Conservation (phyloP, 2,797 vertebrate genomes). For the Tapera naevia region DNA sequence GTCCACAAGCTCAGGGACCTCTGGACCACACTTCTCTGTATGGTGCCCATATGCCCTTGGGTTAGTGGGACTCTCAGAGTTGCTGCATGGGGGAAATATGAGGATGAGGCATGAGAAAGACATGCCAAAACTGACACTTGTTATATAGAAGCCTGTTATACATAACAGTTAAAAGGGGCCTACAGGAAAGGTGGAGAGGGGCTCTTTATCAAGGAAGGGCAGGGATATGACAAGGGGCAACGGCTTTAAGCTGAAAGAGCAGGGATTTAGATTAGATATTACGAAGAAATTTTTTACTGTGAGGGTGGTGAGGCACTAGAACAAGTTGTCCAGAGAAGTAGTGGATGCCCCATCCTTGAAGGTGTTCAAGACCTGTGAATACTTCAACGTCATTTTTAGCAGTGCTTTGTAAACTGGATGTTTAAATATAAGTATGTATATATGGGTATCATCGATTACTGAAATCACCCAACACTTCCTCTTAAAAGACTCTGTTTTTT, state of each 20-base stretch:
- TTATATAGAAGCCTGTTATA: background rate
- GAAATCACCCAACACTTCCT: fast-evolving
- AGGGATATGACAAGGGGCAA: too few relatives aligned
- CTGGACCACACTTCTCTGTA: background rate
- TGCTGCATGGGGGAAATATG: background rate
- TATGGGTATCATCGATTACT: background rate
- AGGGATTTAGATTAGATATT: too few relatives aligned
- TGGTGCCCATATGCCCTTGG: background rate
- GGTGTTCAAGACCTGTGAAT: too few relatives aligned
- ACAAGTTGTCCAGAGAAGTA: too few relatives aligned
- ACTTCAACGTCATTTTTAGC: background rate
- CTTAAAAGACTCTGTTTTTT: background rate
- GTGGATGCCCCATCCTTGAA: too few relatives aligned
- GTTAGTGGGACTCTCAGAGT: background rate
- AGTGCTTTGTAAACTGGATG: background rate
- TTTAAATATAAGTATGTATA: background rate
- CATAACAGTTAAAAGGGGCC: background rate
- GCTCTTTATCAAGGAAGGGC: too few relatives aligned
- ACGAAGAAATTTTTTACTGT: too few relatives aligned
- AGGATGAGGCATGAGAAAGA: background rate
- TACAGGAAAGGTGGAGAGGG: too few relatives aligned
- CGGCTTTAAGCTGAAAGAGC: too few relatives aligned
- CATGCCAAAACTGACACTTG: background rate
- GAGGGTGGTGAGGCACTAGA: too few relatives aligned
- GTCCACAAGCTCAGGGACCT: background rate